These are phyloP conservation scores for Brachionus plicatilis DNA, from an alignment of 1,140 invertebrate genomes.

Conservation along the genomic window DNA sequence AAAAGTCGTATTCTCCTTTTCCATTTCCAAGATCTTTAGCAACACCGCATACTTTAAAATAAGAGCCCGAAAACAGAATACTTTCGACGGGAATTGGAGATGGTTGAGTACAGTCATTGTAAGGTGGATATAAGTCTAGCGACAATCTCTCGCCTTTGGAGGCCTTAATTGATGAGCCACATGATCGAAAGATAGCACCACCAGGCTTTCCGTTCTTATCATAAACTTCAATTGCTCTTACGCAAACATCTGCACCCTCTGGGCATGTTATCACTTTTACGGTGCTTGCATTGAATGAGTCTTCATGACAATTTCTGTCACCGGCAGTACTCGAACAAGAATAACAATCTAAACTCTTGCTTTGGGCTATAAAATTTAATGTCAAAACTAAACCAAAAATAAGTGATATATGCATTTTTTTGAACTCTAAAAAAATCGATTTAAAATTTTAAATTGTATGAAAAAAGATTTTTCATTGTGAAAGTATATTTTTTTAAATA, in stretches of 20 bases:
- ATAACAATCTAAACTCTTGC: neutral
- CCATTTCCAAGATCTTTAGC: constrained; percentile 9
- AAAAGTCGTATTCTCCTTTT: constrained; percentile 16
- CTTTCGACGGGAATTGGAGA: neutral
- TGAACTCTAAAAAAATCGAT: neutral
- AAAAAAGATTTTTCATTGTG: no score
- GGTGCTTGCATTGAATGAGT: constrained; percentile 13
- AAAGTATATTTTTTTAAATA: no score
- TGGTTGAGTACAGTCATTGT: neutral
- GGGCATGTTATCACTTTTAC: constrained; percentile 1
- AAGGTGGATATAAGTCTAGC: neutral
- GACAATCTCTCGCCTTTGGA: neutral
- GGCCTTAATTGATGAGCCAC: neutral
- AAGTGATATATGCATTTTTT: neutral
- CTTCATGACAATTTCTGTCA: constrained; percentile 15
- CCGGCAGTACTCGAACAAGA: constrained; percentile 10
- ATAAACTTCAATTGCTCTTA: neutral
- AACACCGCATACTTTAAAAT: neutral
- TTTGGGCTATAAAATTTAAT: neutral
- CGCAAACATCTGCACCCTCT: neutral
- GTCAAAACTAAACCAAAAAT: neutral
- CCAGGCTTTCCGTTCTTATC: constrained; percentile 18
- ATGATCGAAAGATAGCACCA: constrained; percentile 13
- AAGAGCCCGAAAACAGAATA: neutral
- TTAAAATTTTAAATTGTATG: neutral